phyloP scores from a whole-genome alignment of 1,140 invertebrate species.

The Nomia melanderi region DNA sequence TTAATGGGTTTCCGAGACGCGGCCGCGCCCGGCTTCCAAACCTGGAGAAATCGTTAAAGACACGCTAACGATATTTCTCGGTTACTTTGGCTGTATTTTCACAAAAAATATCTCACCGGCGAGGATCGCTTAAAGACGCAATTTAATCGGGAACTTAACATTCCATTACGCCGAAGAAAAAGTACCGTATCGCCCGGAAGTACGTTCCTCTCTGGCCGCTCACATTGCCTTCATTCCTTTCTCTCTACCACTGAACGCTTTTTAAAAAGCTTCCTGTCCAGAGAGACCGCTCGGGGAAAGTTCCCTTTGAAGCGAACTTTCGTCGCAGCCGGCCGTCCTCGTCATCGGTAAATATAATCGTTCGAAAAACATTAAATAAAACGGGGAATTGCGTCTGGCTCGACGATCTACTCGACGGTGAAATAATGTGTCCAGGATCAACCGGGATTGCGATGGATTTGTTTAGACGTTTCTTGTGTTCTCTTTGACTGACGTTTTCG shows the following conservation, averaged over 20 bases:
- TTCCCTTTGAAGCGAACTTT: constrained; percentile 28
- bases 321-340: background rate
- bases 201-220: constrained; percentile 6
- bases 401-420: no score
- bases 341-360: constrained; percentile 17
- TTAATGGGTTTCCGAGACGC: constrained; percentile 15
- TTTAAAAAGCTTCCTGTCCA: constrained; percentile 39
- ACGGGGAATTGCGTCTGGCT: background rate
- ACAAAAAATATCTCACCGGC: constrained; percentile 40
- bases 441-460: no score
- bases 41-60: background rate
- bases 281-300: background rate
- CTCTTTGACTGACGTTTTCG: no score
- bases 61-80: constrained; percentile 33
- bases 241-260: constrained; percentile 1
- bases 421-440: no score
- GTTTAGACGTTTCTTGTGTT: no score
- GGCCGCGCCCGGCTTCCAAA: background rate
- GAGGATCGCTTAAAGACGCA: constrained; percentile 47
- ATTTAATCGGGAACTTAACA: constrained; percentile 48
- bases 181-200: constrained; percentile 20
- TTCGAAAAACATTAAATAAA: no score
- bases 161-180: constrained; percentile 35
- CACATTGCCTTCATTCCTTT: background rate
- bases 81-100: constrained; percentile 38